Conservation (phyloP, 2,113 vertebrate species). For the Hyla sarda region DNA sequence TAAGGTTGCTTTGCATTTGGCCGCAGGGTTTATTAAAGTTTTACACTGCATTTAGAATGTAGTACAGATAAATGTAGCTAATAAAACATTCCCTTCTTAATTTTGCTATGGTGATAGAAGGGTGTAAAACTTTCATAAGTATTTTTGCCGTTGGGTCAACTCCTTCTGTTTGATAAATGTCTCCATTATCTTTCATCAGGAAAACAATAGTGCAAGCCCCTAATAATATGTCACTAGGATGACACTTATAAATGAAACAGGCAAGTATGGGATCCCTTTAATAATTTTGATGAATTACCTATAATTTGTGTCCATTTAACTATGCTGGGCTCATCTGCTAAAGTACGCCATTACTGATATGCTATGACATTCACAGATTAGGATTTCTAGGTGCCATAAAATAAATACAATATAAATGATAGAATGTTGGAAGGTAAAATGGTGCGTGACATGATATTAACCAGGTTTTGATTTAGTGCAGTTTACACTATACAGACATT, state of each 20-base stretch:
- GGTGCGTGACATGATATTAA: background rate
- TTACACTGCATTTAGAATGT: background rate
- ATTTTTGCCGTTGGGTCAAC: constrained; percentile 30
- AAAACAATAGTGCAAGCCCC: constrained; percentile 16
- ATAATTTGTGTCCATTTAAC: constrained; percentile 24
- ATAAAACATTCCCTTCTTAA: constrained; percentile 46
- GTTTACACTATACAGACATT: background rate
- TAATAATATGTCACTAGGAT: constrained; percentile 44
- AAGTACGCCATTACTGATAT: background rate
- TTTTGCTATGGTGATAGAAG: constrained; percentile 38
- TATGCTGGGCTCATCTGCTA: background rate
- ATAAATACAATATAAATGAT: background rate
- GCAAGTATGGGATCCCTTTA: background rate
- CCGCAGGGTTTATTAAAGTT: constrained; percentile 9
- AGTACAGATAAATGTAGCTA: constrained; percentile 35
- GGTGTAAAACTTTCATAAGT: constrained; percentile 18
- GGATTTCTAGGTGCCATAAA: background rate
- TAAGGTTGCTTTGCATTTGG: constrained; percentile 27
- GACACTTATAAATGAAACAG: constrained; percentile 28
- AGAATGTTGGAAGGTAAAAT: background rate
- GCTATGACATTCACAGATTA: background rate
- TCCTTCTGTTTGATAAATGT: constrained; percentile 46
- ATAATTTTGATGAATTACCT: constrained; percentile 6
- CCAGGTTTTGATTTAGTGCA: background rate
- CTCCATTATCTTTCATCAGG: constrained; percentile 38